Conservation (phyloP, 2,797 vertebrate species). For the Novumbra hubbsi region DNA sequence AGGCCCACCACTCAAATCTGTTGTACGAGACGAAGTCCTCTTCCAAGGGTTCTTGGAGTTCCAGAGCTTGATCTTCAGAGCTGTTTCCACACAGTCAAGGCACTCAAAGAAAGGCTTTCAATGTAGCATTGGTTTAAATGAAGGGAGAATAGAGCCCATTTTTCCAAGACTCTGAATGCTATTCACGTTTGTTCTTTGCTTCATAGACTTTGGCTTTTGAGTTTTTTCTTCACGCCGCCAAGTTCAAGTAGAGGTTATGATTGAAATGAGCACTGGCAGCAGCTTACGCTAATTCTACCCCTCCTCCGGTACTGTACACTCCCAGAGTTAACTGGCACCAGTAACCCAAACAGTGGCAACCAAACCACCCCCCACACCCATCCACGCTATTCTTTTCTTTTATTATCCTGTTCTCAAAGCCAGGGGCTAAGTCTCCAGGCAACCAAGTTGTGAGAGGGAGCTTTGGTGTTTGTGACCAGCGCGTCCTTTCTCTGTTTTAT, state of each 20-base stretch:
- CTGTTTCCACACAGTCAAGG: not conserved
- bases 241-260: not conserved
- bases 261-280: not conserved
- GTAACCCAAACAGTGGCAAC: constrained; percentile 40
- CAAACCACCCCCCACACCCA: constrained; percentile 40
- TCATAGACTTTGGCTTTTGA: not conserved
- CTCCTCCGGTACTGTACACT: not conserved
- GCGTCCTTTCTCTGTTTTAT: constrained; percentile 42
- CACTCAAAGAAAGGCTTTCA: not conserved
- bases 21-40: not conserved
- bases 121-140: not conserved
- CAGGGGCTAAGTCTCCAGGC: constrained; percentile 69
- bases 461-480: constrained; percentile 56
- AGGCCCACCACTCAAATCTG: constrained; percentile 23
- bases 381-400: constrained; percentile 57
- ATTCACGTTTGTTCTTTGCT: not conserved
- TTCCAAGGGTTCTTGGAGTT: constrained; percentile 18
- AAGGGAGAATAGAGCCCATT: not conserved
- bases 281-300: not conserved
- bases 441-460: constrained; percentile 65
- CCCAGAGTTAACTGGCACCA: constrained; percentile 41
- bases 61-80: not conserved
- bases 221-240: not conserved
- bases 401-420: constrained; percentile 67
- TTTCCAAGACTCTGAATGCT: not conserved